Conservation (phyloP, 2,113 vertebrate species). For the Pterocles orientalis region DNA sequence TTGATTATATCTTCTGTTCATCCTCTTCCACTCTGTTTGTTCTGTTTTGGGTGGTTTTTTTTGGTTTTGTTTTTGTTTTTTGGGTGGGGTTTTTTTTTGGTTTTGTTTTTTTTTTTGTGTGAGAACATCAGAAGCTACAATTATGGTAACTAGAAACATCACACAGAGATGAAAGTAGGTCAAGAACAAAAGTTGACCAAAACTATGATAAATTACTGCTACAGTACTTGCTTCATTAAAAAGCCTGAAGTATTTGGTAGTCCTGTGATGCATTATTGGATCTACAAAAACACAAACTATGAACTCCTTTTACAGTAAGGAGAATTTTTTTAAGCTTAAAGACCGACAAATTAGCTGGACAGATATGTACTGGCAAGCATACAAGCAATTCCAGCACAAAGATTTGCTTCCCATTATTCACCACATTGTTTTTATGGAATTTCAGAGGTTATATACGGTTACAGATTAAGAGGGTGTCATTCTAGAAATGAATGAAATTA, state of each 20-base stretch:
- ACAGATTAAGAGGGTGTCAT: neutral
- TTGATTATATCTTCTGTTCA: neutral
- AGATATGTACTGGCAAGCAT: neutral
- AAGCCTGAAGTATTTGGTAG: neutral
- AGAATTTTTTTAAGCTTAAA: neutral
- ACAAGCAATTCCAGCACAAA: neutral
- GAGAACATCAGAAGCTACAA: neutral
- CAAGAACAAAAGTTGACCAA: neutral
- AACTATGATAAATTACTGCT: neutral
- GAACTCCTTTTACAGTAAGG: neutral
- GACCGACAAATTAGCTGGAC: neutral
- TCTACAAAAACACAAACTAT: neutral
- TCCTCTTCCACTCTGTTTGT: neutral
- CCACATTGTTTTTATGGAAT: neutral
- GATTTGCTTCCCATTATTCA: neutral
- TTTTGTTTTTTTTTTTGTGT: neutral
- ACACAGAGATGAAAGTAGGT: neutral
- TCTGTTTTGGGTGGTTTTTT: too few relatives aligned
- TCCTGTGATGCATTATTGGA: neutral
- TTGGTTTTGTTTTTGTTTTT: neutral
- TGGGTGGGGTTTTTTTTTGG: neutral
- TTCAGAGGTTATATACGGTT: neutral
- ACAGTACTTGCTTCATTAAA: neutral
- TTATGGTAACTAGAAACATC: neutral
- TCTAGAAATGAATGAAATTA: neutral